These are phyloP conservation scores for Tapirus terrestris DNA, from an alignment of 2,113 vertebrate genomes.

Conservation along the genomic window DNA sequence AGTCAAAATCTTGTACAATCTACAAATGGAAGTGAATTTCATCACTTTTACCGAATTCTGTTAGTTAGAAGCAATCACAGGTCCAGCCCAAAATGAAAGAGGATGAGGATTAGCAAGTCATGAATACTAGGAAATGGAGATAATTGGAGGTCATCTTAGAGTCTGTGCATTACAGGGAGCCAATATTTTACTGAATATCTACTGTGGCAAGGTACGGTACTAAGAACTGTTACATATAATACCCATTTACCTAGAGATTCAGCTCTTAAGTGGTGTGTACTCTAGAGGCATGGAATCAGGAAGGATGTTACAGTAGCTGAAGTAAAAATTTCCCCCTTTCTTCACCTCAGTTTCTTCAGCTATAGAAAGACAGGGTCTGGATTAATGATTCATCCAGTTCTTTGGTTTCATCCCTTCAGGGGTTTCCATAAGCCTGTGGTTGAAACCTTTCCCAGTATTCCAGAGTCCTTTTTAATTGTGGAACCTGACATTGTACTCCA, in stretches of 20 bases:
- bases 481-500: neutral
- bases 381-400: neutral
- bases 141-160: neutral
- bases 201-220: neutral
- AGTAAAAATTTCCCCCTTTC: neutral
- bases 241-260: neutral
- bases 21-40: neutral
- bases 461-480: neutral
- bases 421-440: neutral
- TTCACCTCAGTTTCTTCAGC: neutral
- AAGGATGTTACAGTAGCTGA: neutral
- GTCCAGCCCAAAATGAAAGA: neutral
- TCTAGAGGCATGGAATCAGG: neutral
- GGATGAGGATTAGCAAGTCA: neutral
- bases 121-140: neutral
- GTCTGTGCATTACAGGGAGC: neutral
- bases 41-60: neutral
- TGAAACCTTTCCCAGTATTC: neutral
- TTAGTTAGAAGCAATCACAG: neutral
- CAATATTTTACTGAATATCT: neutral
- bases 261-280: neutral
- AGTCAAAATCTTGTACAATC: neutral
- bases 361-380: neutral
- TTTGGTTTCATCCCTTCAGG: slow-evolving; percentile 1
- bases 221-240: neutral